Evolutionary conservation across 1,140 invertebrate genomes (phyloP), one percentile per base, ranked within the genome.

Genomic region (Habropoda laboriosa): DNA sequence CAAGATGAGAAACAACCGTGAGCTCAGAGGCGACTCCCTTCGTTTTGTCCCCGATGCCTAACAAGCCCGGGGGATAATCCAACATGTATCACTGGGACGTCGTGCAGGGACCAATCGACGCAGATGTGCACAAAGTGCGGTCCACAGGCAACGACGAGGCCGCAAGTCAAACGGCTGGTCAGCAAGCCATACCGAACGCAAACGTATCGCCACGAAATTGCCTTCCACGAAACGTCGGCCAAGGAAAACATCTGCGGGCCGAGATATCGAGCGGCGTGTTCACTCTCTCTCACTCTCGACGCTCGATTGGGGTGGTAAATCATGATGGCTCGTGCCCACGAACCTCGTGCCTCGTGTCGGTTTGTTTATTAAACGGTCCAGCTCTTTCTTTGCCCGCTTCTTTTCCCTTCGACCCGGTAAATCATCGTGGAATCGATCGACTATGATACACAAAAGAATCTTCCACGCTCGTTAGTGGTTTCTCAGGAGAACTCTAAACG

Each of bases 181-280:
- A 53, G 53, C 42, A 79, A 83, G 47, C 42, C 61, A 71, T 58
- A 73, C 71, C 66, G 80, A 75, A 80, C 74, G 72, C 63, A 75
- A 83, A 82, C 63, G 58, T 35, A 55, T 79, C 60, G 67, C 51
- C 21, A n/a, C 71, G 49, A 81, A 78, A 87, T 78, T 78, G 47
- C 67, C 73, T 85, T 85, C 73, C 47, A 45, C 61, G 58, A 81
- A 81, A 82, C 63, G 30, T 60, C 40, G 18, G 32, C 49, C 66
- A 82, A 82, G 67, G 47, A 79, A 86, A 85, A 85, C 82, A 86
- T 87, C 85, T 87, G 84, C 70, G 79, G 66, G 32, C 68, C 81
- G 76, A 40, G 27, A 64, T 64, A 64, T 81, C 32, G 70, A 42
- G 40, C 47, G 27, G 24, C 38, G 51, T 61, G 49, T 40, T 61